Evolutionary conservation across 2,888 invertebrate genomes (phyloP).

Genomic region (Autographa pulchrina): DNA sequence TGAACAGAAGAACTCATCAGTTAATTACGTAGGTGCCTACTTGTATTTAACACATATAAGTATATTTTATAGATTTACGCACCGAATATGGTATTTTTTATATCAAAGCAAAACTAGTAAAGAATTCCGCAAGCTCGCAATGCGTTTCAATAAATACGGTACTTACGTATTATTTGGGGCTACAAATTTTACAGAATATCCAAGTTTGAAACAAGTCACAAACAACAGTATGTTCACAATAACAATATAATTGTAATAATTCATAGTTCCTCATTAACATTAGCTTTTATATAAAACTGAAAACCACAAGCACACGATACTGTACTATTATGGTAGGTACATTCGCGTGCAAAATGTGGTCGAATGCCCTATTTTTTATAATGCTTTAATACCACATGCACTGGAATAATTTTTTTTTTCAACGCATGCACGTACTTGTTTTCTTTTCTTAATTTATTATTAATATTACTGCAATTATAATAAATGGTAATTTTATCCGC

Average conservation of each 20-base stretch:
- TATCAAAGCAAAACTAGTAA: no score
- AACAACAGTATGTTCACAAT: slow-evolving; percentile 14
- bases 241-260: slow-evolving; percentile 12
- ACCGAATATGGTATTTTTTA: no score
- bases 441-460: neutral
- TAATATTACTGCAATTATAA: neutral
- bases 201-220: neutral
- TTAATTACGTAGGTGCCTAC: no score
- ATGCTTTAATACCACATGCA: neutral
- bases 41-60: no score
- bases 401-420: neutral
- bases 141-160: neutral
- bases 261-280: slow-evolving; percentile 25
- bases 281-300: slow-evolving; percentile 33
- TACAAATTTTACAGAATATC: neutral
- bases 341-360: slow-evolving; percentile 57
- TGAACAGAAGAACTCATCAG: no score
- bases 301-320: slow-evolving; percentile 28
- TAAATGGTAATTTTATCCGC: neutral
- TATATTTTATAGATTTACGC: no score
- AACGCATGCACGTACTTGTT: neutral
- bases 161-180: neutral
- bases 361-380: slow-evolving; percentile 23
- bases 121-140: no score
- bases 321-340: slow-evolving; percentile 21